phyloP scores from a whole-genome alignment of 2,797 vertebrate genomes.

The Thaleichthys pacificus region DNA sequence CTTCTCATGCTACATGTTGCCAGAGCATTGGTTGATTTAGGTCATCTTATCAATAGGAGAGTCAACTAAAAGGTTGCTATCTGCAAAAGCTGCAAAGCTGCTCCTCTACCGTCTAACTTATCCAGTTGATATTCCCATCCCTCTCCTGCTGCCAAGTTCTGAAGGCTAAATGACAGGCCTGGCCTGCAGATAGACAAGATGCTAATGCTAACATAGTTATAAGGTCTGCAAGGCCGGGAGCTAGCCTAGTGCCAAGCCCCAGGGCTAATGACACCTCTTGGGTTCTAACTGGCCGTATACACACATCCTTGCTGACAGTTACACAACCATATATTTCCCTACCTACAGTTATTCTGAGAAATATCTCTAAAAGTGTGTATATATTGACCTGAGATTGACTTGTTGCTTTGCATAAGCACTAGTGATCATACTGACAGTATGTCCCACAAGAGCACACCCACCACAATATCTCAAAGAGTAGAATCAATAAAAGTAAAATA shows the following conservation, averaged over 20 bases:
- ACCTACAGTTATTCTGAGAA: neutral
- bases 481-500: conserved; percentile 26
- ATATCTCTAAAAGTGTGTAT: too few relatives aligned
- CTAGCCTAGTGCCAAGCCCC: conserved; percentile 33
- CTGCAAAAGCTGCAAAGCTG: conserved; percentile 7
- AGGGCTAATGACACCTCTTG: conserved; percentile 43
- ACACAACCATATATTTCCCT: conserved; percentile 20
- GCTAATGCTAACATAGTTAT: conserved; percentile 38
- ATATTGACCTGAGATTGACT: too few relatives aligned
- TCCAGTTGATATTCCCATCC: conserved; percentile 18
- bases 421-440: neutral
- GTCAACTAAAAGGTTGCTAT: conserved; percentile 10
- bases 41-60: conserved; percentile 36
- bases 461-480: conserved; percentile 37
- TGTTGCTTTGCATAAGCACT: neutral
- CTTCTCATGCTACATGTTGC: conserved; percentile 7
- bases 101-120: conserved; percentile 6
- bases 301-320: conserved; percentile 18
- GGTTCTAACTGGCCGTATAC: conserved; percentile 28
- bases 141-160: neutral
- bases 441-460: conserved; percentile 11
- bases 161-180: conserved; percentile 22
- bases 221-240: conserved; percentile 30
- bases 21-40: conserved; percentile 12
- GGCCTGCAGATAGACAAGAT: conserved; percentile 42